phyloP scores from a whole-genome alignment of 2,797 vertebrate species.

The Trachurus trachurus region DNA sequence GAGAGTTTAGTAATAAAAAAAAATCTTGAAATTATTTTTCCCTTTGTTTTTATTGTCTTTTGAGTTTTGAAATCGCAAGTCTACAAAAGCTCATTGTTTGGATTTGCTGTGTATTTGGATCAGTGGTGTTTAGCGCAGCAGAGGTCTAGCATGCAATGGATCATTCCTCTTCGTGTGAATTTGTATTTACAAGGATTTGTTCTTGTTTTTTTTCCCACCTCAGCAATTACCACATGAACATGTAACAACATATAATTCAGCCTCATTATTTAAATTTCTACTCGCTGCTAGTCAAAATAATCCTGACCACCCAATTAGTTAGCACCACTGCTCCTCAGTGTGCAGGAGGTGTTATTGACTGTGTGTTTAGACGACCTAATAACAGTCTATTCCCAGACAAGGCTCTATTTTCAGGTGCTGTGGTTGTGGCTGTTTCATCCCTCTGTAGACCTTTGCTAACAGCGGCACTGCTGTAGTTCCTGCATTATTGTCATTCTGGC shows the following conservation, averaged over 20 bases:
- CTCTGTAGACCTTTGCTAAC: conserved; percentile 41
- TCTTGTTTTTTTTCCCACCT: not conserved
- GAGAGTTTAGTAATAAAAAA: conserved; percentile 83
- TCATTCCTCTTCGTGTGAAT: conserved; percentile 22
- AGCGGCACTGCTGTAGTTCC: conserved; percentile 49
- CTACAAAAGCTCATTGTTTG: not conserved
- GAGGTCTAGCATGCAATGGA: conserved; percentile 5
- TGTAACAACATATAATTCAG: conserved; percentile 40
- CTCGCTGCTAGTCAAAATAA: conserved; percentile 66
- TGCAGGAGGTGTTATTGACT: conserved; percentile 61
- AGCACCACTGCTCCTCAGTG: conserved; percentile 22
- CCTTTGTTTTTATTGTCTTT: not conserved
- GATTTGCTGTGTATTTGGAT: conserved; percentile 20
- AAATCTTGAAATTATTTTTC: conserved; percentile 45
- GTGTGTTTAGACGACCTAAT: conserved; percentile 76
- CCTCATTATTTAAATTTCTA: conserved; percentile 55
- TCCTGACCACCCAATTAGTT: conserved; percentile 73
- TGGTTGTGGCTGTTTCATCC: conserved; percentile 64
- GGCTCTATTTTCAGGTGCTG: conserved; percentile 81
- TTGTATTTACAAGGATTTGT: conserved; percentile 44
- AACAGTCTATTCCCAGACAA: conserved; percentile 75
- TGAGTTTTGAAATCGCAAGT: not conserved
- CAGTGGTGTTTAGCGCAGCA: conserved; percentile 13
- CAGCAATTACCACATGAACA: not conserved
- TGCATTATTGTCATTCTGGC: conserved; percentile 62